Conservation (phyloP, 1,140 invertebrate species). For the Sinonovacula constricta region DNA sequence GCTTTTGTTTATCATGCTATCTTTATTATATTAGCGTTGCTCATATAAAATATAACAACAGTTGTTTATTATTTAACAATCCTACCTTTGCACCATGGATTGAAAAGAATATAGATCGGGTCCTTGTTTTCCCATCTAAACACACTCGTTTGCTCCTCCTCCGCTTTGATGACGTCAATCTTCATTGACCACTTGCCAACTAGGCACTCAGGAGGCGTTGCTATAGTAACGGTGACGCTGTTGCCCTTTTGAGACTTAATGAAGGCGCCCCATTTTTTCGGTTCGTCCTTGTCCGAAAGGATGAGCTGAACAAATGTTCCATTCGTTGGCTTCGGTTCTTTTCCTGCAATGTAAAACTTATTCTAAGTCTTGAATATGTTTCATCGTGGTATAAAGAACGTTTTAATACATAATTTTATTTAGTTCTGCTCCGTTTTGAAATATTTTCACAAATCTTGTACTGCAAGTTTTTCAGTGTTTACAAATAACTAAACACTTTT, state of each 20-base stretch:
- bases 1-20: too few relatives aligned
- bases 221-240: constrained; percentile 16
- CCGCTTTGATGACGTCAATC: constrained; percentile 87
- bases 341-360: constrained; percentile 83
- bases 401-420: background rate
- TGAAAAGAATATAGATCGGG: constrained; percentile 87
- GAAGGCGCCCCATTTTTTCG: constrained; percentile 78
- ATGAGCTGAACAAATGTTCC: constrained; percentile 87
- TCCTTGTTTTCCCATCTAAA: constrained; percentile 83
- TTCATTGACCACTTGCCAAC: constrained; percentile 92
- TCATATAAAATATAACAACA: too few relatives aligned
- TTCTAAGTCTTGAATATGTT: constrained; percentile 71
- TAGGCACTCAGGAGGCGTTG: constrained; percentile 83
- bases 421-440: constrained; percentile 75
- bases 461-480: background rate
- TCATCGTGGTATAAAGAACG: background rate
- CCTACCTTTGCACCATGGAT: constrained; percentile 90
- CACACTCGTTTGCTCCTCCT: constrained; percentile 73
- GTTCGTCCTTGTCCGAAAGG: constrained; percentile 78
- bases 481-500: too few relatives aligned
- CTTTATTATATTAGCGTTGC: too few relatives aligned
- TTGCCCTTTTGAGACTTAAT: constrained; percentile 12
- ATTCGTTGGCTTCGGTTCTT: constrained; percentile 87
- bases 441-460: background rate
- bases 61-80: too few relatives aligned